A percentile compares a stretch with the other conserved stretches of the same genome.
These are phyloP conservation scores for Psammodynastes pulverulentus DNA, from an alignment of 2,113 vertebrate genomes.

Conservation along the genomic window DNA sequence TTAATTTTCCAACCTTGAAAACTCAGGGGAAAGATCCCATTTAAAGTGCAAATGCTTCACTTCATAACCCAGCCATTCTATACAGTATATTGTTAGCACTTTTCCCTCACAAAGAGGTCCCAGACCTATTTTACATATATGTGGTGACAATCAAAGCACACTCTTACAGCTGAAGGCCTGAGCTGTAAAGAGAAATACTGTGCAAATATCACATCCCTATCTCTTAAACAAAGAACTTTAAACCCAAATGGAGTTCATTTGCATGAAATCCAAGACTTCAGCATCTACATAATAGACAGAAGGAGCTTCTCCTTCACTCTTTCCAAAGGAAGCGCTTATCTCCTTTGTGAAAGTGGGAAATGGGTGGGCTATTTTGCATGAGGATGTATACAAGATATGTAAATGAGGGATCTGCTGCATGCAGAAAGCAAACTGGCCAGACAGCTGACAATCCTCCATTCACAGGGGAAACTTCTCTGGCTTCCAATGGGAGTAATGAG, in stretches of 20 bases:
- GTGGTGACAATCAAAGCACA: background rate
- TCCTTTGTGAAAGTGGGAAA: slow-evolving; percentile 71
- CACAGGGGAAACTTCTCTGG: slow-evolving; percentile 54
- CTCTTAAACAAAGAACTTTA: slow-evolving; percentile 56
- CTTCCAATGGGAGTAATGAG: slow-evolving; percentile 59
- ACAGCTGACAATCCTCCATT: slow-evolving; percentile 77
- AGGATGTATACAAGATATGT: slow-evolving; percentile 72
- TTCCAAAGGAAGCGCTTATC: slow-evolving; percentile 69
- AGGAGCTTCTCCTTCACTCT: slow-evolving; percentile 60
- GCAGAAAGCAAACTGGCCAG: slow-evolving; percentile 62
- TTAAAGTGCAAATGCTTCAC: background rate
- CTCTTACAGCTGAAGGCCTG: background rate
- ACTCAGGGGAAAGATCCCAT: background rate
- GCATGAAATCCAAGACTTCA: slow-evolving; percentile 72
- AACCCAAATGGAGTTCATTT: slow-evolving; percentile 65
- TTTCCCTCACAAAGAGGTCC: slow-evolving; percentile 25
- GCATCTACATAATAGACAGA: slow-evolving; percentile 70
- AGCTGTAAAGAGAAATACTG: slow-evolving; percentile 28
- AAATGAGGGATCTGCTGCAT: slow-evolving; percentile 73
- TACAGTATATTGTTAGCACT: background rate
- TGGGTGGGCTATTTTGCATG: slow-evolving; percentile 78
- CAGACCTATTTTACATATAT: background rate
- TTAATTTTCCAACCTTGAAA: background rate
- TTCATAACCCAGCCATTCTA: background rate
- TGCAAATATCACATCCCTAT: slow-evolving; percentile 49